phyloP scores from a whole-genome alignment of 2,797 vertebrate species.

The Crax fasciolata region DNA sequence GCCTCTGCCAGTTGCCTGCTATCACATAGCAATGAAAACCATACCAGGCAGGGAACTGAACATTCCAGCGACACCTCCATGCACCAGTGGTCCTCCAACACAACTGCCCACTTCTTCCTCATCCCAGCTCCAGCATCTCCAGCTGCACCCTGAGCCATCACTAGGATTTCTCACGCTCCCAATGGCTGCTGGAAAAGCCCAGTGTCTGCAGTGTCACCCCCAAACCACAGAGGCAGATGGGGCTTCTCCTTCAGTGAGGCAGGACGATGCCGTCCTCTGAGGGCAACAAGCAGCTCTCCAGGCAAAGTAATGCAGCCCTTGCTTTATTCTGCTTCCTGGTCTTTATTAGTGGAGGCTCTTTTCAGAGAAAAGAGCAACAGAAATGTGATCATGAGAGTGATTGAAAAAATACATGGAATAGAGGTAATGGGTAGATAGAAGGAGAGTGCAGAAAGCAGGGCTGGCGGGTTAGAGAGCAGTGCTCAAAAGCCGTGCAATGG shows the following conservation, averaged over 20 bases:
- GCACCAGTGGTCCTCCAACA: background rate
- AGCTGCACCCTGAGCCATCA: background rate
- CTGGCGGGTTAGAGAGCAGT: background rate
- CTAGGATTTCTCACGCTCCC: background rate
- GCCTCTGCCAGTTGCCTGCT: background rate
- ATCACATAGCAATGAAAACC: background rate
- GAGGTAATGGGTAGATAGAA: background rate
- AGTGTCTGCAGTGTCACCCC: background rate
- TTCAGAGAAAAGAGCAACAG: background rate
- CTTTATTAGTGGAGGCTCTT: background rate
- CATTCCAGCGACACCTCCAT: background rate
- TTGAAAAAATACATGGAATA: background rate
- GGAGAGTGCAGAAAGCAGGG: background rate
- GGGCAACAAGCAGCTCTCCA: background rate
- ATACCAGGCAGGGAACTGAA: background rate
- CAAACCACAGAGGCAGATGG: background rate
- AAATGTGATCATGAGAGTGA: background rate
- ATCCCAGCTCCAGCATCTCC: background rate
- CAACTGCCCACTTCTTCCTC: background rate
- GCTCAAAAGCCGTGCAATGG: background rate
- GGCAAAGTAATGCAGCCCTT: background rate
- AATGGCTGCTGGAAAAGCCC: accelerated
- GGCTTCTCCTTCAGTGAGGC: background rate
- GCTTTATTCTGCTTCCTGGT: background rate
- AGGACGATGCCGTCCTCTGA: background rate